Conservation (phyloP, 2,888 invertebrate species). For the Kryphioiulus occultus region DNA sequence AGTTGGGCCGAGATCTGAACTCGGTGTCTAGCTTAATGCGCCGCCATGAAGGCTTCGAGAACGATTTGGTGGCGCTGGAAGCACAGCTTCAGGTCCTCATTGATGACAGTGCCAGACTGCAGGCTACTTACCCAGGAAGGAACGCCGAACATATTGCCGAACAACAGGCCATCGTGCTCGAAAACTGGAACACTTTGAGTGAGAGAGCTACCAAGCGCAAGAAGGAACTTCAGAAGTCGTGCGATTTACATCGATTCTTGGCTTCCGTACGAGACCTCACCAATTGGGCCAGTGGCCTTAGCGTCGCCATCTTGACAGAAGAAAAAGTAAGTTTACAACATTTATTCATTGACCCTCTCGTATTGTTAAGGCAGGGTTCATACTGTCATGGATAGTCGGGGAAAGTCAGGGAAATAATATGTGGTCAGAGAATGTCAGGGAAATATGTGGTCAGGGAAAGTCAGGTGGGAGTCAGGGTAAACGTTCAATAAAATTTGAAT, state of each 20-base stretch:
- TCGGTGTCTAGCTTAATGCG: conserved; percentile 82
- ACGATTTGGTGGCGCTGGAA: conserved; percentile 89
- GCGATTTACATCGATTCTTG: conserved; percentile 87
- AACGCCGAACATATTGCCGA: conserved; percentile 89
- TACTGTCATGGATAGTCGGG: too few relatives aligned
- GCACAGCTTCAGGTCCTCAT: conserved; percentile 84
- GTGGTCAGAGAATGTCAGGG: too few relatives aligned
- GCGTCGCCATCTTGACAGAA: conserved; percentile 79
- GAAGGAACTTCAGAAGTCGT: conserved; percentile 83
- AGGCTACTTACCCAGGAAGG: conserved; percentile 86
- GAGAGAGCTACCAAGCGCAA: conserved; percentile 80
- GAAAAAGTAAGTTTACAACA: conserved; percentile 66
- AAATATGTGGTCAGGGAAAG: too few relatives aligned
- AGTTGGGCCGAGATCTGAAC: conserved; percentile 80
- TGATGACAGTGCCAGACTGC: conserved; percentile 89
- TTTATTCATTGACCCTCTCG: conserved; percentile 53
- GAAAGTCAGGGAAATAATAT: too few relatives aligned
- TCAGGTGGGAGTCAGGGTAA: too few relatives aligned
- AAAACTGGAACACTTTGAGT: conserved; percentile 87
- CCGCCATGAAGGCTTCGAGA: conserved; percentile 91
- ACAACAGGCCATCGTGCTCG: conserved; percentile 83
- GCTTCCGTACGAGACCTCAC: conserved; percentile 85
- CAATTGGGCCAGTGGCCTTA: conserved; percentile 84
- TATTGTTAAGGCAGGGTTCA: too few relatives aligned
- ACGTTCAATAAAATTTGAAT: too few relatives aligned